Conservation (phyloP, 2,888 invertebrate species). For the Macrophya alboannulata region DNA sequence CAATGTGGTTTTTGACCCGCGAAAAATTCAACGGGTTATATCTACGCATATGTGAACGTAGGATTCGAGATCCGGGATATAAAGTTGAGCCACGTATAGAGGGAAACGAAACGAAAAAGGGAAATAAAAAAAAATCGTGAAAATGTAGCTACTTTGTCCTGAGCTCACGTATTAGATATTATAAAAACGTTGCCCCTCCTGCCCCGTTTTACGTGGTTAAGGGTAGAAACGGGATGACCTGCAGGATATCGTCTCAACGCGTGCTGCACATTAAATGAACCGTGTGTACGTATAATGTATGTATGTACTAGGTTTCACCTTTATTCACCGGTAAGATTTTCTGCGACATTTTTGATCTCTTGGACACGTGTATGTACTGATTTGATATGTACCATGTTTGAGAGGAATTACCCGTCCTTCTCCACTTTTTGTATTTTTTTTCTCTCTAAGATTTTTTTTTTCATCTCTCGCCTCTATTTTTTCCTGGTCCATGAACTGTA, state of each 20-base stretch:
- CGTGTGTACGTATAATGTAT: not conserved
- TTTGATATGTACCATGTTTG: not conserved
- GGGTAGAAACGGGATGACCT: slow-evolving; percentile 31
- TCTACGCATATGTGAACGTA: not conserved
- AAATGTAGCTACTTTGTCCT: slow-evolving; percentile 22
- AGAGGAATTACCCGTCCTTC: not conserved
- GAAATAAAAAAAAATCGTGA: not conserved
- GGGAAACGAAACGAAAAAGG: not conserved
- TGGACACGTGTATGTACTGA: not conserved
- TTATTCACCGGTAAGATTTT: not conserved
- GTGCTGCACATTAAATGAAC: slow-evolving; percentile 26
- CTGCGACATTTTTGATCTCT: slow-evolving; percentile 25
- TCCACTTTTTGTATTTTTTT: not conserved
- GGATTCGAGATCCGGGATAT: slow-evolving; percentile 11
- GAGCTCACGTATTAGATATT: slow-evolving; percentile 40
- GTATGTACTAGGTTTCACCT: not conserved
- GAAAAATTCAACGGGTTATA: not conserved
- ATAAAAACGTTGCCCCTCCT: slow-evolving; percentile 29
- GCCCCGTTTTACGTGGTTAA: slow-evolving; percentile 5
- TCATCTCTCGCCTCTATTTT: not conserved
- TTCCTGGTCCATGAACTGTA: not conserved
- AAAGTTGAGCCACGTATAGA: not conserved
- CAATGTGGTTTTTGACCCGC: not conserved
- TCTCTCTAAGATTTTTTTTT: too few relatives aligned
- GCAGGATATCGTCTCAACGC: slow-evolving; percentile 22